Evolutionary conservation across 2,113 vertebrate genomes (phyloP).

Genomic region (Microcebus jonahi): DNA sequence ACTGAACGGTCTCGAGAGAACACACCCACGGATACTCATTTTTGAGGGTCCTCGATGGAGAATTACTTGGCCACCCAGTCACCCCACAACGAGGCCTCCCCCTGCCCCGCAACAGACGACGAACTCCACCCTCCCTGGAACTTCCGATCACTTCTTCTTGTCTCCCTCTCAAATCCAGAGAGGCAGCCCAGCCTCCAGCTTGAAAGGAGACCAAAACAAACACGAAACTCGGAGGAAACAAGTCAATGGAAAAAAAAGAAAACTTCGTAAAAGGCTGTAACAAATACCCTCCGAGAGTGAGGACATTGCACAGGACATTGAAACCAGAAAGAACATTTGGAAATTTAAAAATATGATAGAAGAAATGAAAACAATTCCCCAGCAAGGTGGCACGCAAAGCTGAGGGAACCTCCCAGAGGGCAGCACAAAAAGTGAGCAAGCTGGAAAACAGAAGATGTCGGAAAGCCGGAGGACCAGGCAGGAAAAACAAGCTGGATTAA

Average conservation of each 20-base stretch:
- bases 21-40: background rate
- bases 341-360: background rate
- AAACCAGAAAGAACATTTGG: background rate
- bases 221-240: background rate
- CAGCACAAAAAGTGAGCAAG: background rate
- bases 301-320: background rate
- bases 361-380: background rate
- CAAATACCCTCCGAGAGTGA: background rate
- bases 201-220: slow-evolving; percentile 55
- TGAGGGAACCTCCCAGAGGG: background rate
- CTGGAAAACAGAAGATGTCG: background rate
- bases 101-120: background rate
- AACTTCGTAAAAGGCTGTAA: background rate
- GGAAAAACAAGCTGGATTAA: background rate
- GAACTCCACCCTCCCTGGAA: background rate
- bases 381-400: background rate
- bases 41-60: background rate
- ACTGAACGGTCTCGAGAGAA: background rate
- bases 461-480: background rate
- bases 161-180: background rate
- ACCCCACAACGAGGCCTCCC: background rate
- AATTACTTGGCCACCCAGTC: background rate
- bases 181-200: background rate
- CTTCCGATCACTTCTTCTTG: background rate
- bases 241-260: background rate